phyloP scores from a whole-genome alignment of 2,113 vertebrate species.

The Narcine bancroftii region DNA sequence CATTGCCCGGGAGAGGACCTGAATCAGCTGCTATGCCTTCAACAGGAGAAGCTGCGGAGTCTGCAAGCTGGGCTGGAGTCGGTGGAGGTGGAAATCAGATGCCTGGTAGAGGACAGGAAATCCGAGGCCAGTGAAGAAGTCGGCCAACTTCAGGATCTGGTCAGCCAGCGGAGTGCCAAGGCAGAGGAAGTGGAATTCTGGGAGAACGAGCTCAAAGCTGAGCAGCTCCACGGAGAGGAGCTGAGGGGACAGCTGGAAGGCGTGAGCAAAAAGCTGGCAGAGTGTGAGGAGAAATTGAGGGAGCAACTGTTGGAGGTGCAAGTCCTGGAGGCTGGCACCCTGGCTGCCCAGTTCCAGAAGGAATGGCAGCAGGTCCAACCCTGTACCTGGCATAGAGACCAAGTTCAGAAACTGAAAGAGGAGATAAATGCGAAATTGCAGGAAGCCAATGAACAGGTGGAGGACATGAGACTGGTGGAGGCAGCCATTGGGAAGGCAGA shows the following conservation, averaged over 20 bases:
- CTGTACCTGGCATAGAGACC: not conserved
- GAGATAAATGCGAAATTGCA: not conserved
- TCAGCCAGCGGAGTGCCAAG: conserved; percentile 39
- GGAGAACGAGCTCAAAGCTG: conserved; percentile 60
- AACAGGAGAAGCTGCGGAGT: conserved; percentile 49
- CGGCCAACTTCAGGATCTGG: conserved; percentile 37
- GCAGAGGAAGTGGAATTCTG: conserved; percentile 56
- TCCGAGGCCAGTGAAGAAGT: not conserved
- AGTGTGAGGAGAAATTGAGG: conserved; percentile 55
- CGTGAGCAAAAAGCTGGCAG: conserved; percentile 49
- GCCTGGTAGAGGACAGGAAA: conserved; percentile 46
- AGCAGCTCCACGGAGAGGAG: conserved; percentile 52
- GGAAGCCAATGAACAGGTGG: not conserved
- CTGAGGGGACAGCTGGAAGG: conserved; percentile 56
- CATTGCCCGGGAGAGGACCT: conserved; percentile 39
- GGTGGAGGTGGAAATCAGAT: conserved; percentile 47
- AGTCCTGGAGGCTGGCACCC: conserved; percentile 39
- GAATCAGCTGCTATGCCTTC: conserved; percentile 47
- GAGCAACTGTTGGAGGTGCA: conserved; percentile 49
- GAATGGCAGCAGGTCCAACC: not conserved
- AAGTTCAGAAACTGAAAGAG: conserved; percentile 5
- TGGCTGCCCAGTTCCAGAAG: not conserved
- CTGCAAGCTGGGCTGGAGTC: conserved; percentile 45
- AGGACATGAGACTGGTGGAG: conserved; percentile 5
- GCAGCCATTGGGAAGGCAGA: conserved; percentile 32